Conservation (phyloP, 2,113 vertebrate genomes). For the Calyptomena viridis region DNA sequence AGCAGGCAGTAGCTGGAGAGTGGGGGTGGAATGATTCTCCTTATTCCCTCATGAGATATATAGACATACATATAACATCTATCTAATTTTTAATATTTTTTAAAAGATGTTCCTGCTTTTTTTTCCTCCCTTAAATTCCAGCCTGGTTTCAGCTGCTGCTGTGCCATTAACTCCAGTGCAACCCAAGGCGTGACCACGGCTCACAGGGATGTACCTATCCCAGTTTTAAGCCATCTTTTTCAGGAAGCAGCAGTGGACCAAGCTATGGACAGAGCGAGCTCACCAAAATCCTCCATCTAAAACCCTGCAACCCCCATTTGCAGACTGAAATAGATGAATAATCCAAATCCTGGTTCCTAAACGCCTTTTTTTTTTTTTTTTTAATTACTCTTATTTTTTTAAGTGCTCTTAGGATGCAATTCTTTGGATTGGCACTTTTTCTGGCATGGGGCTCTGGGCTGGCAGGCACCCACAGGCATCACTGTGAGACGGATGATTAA, state of each 20-base stretch:
- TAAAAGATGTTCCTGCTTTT: background rate
- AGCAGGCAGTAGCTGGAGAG: background rate
- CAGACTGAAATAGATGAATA: background rate
- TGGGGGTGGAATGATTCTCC: background rate
- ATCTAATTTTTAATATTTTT: background rate
- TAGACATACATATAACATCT: background rate
- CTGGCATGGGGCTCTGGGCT: background rate
- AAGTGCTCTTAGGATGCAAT: background rate
- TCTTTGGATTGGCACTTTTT: background rate
- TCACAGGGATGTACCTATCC: background rate
- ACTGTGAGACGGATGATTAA: background rate
- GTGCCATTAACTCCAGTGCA: background rate
- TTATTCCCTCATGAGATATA: background rate
- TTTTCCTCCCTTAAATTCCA: background rate
- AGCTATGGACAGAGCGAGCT: background rate
- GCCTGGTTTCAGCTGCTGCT: background rate
- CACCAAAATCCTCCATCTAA: background rate
- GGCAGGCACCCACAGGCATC: background rate
- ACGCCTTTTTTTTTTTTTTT: background rate
- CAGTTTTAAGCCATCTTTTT: background rate
- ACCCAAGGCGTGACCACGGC: fast-evolving
- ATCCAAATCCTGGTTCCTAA: background rate
- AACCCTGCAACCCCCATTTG: background rate
- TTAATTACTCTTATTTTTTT: background rate
- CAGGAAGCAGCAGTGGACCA: background rate